Evolutionary conservation across 2,888 invertebrate species (phyloP).

Genomic region (Shargacucullia verbasci): DNA sequence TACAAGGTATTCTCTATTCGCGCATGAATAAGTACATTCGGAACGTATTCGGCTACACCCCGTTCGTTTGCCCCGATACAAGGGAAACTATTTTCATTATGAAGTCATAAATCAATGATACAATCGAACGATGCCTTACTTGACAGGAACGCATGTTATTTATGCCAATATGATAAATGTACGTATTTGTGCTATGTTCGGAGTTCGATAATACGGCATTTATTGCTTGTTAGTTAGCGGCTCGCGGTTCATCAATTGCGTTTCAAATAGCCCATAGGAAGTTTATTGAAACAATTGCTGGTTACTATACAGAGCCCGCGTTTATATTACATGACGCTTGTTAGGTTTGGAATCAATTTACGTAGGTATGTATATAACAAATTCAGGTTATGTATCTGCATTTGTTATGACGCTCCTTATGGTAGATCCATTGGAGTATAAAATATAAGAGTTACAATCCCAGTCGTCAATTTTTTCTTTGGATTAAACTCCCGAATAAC

Average conservation of each 20-base stretch:
- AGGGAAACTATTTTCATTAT: constrained; percentile 85
- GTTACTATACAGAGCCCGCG: no score
- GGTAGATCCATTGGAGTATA: no score
- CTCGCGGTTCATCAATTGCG: constrained; percentile 16
- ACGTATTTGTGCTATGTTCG: constrained; percentile 58
- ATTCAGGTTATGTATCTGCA: no score
- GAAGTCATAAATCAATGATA: constrained; percentile 85
- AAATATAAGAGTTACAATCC: no score
- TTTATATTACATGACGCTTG: no score
- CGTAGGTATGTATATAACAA: no score
- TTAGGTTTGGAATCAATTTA: no score
- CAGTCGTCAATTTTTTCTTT: no score
- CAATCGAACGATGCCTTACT: constrained; percentile 78
- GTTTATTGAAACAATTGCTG: constrained; percentile 28
- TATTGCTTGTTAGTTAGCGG: constrained; percentile 44
- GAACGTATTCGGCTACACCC: constrained; percentile 61
- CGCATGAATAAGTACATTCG: constrained; percentile 65
- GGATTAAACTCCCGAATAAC: no score
- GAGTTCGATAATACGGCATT: constrained; percentile 56
- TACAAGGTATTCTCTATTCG: constrained; percentile 63
- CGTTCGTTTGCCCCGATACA: constrained; percentile 63
- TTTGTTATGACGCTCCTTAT: no score
- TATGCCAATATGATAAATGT: constrained; percentile 79
- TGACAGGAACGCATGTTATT: constrained; percentile 80
- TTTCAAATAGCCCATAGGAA: constrained; percentile 27